Percentiles rank a stretch among this genome's conserved stretches.
phyloP scores from a whole-genome alignment of 2,113 vertebrate species.

The Tautogolabrus adspersus region DNA sequence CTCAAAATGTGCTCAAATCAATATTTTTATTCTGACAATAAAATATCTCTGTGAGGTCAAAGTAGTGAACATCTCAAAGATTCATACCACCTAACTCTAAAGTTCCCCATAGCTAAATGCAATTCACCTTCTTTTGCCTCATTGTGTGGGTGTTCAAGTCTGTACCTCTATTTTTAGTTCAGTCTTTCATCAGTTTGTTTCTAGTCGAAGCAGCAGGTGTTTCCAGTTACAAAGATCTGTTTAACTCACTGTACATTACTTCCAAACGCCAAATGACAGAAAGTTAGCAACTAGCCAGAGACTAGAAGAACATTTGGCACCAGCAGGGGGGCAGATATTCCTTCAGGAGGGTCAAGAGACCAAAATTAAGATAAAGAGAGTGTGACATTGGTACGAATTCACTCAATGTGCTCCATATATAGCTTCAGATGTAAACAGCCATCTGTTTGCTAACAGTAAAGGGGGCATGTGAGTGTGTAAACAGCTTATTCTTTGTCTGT shows the following conservation, averaged over 20 bases:
- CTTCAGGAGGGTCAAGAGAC: neutral
- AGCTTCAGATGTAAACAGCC: neutral
- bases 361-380: neutral
- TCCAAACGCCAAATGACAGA: neutral
- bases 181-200: neutral
- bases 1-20: no score
- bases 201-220: neutral
- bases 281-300: neutral
- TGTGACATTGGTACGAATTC: no score
- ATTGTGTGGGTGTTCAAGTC: neutral
- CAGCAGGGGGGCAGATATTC: neutral
- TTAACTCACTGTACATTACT: neutral
- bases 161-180: neutral
- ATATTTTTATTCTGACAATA: no score
- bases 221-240: neutral
- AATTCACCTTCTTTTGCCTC: neutral
- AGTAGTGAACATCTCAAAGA: no score
- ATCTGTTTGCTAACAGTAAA: neutral
- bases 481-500: neutral
- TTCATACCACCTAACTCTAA: no score
- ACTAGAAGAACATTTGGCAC: neutral
- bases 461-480: neutral
- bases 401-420: neutral
- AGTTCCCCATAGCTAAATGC: no score
- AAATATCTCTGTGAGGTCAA: no score